Conservation (phyloP, 2,797 vertebrate species). For the Onychomys arenicola region DNA sequence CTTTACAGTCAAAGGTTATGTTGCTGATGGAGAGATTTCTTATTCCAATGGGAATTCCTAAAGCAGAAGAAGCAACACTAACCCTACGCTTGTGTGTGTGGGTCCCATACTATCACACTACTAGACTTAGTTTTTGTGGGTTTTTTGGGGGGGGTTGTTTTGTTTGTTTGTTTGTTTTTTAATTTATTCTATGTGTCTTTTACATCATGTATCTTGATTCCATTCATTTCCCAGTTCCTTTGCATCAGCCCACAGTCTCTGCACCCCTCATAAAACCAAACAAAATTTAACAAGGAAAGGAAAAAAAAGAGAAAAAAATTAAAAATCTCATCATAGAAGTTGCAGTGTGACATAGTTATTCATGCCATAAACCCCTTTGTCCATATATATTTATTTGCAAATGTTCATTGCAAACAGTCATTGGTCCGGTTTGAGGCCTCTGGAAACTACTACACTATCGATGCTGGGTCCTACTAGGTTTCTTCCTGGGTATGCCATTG, state of each 20-base stretch:
- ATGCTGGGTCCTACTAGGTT: neutral
- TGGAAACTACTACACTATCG: neutral
- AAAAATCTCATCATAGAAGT: neutral
- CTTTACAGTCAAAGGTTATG: neutral
- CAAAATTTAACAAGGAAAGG: neutral
- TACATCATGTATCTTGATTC: neutral
- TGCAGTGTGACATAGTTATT: neutral
- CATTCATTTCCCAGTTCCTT: neutral
- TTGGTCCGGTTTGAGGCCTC: neutral
- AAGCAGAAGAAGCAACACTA: neutral
- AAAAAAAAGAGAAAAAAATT: neutral
- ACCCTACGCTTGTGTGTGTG: neutral
- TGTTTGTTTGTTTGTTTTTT: neutral
- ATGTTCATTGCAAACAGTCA: neutral
- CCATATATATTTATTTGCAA: neutral
- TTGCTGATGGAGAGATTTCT: neutral
- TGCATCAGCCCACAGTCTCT: neutral
- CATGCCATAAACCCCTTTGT: neutral
- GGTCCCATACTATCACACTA: neutral
- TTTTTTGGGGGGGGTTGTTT: neutral
- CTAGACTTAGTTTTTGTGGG: neutral
- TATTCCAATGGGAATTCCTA: neutral
- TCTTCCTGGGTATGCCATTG: neutral
- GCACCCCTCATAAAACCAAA: neutral
- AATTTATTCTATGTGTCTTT: neutral